Conservation (phyloP, 2,113 vertebrate species). For the Grammomys dolichurus region DNA sequence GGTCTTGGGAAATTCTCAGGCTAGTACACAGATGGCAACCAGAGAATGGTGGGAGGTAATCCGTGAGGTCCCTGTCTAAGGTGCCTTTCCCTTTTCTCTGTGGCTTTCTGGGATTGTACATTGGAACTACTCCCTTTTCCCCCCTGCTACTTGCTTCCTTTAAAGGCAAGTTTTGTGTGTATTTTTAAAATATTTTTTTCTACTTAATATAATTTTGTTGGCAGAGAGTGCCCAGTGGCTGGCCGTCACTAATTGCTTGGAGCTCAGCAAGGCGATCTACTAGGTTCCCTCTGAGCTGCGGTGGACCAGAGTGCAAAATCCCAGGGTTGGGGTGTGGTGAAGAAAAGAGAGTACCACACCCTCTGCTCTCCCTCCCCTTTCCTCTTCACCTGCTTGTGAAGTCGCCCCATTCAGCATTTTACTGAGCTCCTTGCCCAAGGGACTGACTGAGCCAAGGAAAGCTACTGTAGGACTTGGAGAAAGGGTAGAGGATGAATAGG, state of each 20-base stretch:
- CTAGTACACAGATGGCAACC: neutral
- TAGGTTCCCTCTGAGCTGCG: slow-evolving; percentile 7
- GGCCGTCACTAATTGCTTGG: slow-evolving; percentile 24
- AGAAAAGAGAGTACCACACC: slow-evolving; percentile 73
- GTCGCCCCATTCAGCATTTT: slow-evolving; percentile 33
- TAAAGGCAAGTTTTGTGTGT: slow-evolving; percentile 45
- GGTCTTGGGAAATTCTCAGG: neutral
- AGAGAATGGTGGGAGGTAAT: neutral
- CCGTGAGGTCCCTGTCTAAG: neutral
- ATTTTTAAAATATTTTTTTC: neutral
- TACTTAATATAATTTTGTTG: neutral
- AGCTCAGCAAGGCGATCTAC: neutral
- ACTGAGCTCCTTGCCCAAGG: slow-evolving; percentile 44
- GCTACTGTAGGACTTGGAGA: slow-evolving; percentile 34
- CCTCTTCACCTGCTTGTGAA: slow-evolving; percentile 59
- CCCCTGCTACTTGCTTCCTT: slow-evolving; percentile 22
- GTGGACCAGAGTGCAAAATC: slow-evolving; percentile 26
- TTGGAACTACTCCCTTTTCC: slow-evolving; percentile 33
- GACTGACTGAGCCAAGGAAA: slow-evolving; percentile 35
- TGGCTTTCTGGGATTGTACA: neutral
- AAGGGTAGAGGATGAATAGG: neutral
- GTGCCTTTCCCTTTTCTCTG: slow-evolving; percentile 51
- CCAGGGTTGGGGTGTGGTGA: slow-evolving; percentile 66
- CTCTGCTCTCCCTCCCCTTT: slow-evolving; percentile 55
- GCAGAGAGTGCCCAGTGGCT: neutral